Evolutionary conservation across 2,888 invertebrate genomes (phyloP).

Genomic region (Branchinecta sandiegonensis): DNA sequence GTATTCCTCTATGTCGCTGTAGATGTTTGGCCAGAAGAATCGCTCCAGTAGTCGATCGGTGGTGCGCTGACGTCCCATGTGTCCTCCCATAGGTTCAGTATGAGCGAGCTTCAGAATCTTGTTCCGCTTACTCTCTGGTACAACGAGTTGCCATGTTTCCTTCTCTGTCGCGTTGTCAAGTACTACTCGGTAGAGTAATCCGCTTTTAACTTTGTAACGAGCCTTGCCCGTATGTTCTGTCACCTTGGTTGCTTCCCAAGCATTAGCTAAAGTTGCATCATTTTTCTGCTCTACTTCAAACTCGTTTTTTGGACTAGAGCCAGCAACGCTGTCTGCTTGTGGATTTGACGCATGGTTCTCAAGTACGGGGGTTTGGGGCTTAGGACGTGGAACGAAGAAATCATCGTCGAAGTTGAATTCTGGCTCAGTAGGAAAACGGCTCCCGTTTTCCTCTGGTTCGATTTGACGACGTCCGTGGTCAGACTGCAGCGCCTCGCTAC

Average conservation of each 20-base stretch:
- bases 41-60: background rate
- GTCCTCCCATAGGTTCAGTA: background rate
- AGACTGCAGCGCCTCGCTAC: too few relatives aligned
- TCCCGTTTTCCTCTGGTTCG: too few relatives aligned
- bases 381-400: too few relatives aligned
- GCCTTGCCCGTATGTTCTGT: background rate
- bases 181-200: background rate
- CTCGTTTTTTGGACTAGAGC: background rate
- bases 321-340: too few relatives aligned
- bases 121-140: too few relatives aligned
- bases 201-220: background rate
- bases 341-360: too few relatives aligned
- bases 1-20: background rate
- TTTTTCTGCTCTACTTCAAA: background rate
- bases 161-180: background rate
- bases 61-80: background rate
- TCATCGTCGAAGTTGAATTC: too few relatives aligned
- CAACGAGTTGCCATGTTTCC: too few relatives aligned
- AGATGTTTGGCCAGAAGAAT: background rate
- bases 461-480: too few relatives aligned
- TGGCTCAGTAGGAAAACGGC: too few relatives aligned
- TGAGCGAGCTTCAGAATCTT: background rate
- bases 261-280: background rate
- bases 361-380: too few relatives aligned
- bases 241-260: background rate